Base-by-base conservation (phyloP, 2,113 vertebrate species). In the Salvator merianae region DNA sequence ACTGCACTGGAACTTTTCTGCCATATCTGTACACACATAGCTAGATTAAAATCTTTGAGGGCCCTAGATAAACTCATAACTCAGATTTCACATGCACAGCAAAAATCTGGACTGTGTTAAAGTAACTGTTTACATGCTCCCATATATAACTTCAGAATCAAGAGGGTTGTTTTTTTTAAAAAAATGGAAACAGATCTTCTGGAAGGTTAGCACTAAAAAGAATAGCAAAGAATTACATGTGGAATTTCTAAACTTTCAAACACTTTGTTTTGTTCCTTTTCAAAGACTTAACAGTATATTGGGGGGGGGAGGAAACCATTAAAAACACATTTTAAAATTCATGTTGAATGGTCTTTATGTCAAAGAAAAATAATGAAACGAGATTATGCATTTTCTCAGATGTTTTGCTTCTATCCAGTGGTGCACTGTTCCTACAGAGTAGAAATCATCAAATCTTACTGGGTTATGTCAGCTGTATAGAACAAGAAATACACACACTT, bases 361-460 rank as follows among this genome's bases (percentile, higher is more conserved):
- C 28, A 73, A 72, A 82, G 34, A 9, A 82, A 82, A 81, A 71
- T 81, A 63, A 81, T 36, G 73, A 36, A 72, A n/a, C 69, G 72
- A 71, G 32, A 73, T 36, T 10, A 32, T n/a, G 30, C 34, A 40
- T 9, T 73, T 43, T 73, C 16, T 73, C 81, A 74, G 69, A 59
- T 43, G 40, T 43, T 43, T 73, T 82, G 53, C 9, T 62, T 20
- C n/a, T 43, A 82, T 71, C 47, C 50, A 80, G 24, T 22, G 16
- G 18, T 68, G 28, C 16, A 71, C 47, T 81, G n/a, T 26, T 30
- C 12, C 1, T 20, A 26, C 22, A 34, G 8, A 50, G 3, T 59
- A 2, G n/a, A 34, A 28, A 62, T 38, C 16, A 62, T 40, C 34
- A 3, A 36, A 40, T 32, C 71, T 13, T 73, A 7, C 55, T 74